phyloP scores from a whole-genome alignment of 2,888 invertebrate genomes.

The Prenolepis imparis region DNA sequence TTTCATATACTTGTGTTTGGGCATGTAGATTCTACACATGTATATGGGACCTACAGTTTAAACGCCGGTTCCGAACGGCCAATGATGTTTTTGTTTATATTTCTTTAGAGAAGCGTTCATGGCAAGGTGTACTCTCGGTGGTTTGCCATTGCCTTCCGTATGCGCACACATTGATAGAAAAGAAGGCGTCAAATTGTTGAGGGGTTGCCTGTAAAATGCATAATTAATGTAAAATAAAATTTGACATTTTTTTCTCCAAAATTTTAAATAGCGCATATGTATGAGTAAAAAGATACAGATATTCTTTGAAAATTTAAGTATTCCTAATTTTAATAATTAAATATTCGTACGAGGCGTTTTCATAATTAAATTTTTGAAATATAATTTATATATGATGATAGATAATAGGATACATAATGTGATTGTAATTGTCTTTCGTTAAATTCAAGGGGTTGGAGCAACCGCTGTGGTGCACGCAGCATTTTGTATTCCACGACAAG shows the following conservation, averaged over 20 bases:
- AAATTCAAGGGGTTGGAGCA: constrained; percentile 95
- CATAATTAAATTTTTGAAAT: neutral
- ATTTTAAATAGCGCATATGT: neutral
- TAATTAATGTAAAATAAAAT: neutral
- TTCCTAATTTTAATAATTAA: neutral
- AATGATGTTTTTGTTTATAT: too few relatives aligned
- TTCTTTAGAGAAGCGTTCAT: too few relatives aligned
- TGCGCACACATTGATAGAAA: too few relatives aligned
- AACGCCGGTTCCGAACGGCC: too few relatives aligned
- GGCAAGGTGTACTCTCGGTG: too few relatives aligned
- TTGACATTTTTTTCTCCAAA: neutral
- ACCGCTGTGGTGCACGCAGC: constrained; percentile 98
- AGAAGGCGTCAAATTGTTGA: neutral
- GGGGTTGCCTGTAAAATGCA: neutral
- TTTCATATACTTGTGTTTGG: too few relatives aligned
- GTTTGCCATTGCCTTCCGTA: too few relatives aligned
- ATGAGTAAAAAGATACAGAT: neutral
- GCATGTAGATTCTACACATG: too few relatives aligned
- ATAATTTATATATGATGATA: neutral
- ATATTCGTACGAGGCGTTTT: neutral
- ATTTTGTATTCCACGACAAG: constrained; percentile 94
- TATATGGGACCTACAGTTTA: too few relatives aligned
- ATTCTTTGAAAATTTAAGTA: neutral
- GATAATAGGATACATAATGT: neutral
- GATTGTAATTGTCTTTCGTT: constrained; percentile 14